These are phyloP conservation scores for Crotalus viridis DNA, from an alignment of 2,113 vertebrate species.

Conservation along the genomic window DNA sequence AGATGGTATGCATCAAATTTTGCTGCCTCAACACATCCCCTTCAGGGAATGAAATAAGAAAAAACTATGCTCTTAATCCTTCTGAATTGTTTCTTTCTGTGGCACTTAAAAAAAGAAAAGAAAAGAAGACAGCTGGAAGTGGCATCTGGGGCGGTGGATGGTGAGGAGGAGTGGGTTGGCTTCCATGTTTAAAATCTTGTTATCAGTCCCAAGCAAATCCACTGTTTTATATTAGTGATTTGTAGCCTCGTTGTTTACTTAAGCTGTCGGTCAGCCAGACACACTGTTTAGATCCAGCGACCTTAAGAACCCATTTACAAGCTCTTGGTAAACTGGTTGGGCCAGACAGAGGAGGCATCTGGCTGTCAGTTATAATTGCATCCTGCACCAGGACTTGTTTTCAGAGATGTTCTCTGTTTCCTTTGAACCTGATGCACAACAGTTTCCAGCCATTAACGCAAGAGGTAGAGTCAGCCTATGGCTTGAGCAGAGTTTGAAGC, in stretches of 20 bases:
- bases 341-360: slow-evolving; percentile 76
- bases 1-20: slow-evolving; percentile 24
- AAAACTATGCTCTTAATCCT: slow-evolving; percentile 32
- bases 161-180: neutral
- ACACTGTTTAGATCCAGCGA: slow-evolving; percentile 66
- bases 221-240: slow-evolving; percentile 50
- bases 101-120: slow-evolving; percentile 16
- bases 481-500: slow-evolving; percentile 67
- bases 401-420: slow-evolving; percentile 69
- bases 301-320: slow-evolving; percentile 72
- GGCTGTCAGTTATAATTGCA: slow-evolving; percentile 80
- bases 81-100: slow-evolving; percentile 53
- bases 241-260: slow-evolving; percentile 68
- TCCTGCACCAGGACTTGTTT: slow-evolving; percentile 78
- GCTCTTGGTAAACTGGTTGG: slow-evolving; percentile 65
- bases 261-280: slow-evolving; percentile 60
- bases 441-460: slow-evolving; percentile 69
- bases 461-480: slow-evolving; percentile 60
- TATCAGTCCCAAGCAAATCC: slow-evolving; percentile 52
- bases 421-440: slow-evolving; percentile 75
- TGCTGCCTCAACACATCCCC: slow-evolving; percentile 35
- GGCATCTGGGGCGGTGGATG: neutral
- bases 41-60: slow-evolving; percentile 50
- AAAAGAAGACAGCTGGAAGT: neutral
- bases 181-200: slow-evolving; percentile 65